phyloP scores from a whole-genome alignment of 2,113 vertebrate species.

The Oryzias woworae region DNA sequence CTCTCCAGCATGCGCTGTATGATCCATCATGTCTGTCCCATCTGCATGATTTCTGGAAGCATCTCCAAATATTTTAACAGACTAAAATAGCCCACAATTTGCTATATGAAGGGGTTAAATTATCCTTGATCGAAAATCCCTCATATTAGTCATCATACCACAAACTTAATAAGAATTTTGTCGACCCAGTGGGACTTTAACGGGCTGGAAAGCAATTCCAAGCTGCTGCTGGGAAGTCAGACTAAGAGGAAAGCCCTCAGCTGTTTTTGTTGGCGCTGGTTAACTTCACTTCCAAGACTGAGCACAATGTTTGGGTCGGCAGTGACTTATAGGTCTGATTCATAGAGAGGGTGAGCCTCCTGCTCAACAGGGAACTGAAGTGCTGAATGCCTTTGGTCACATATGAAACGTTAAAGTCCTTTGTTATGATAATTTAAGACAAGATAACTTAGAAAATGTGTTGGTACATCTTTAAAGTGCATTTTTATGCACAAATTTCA shows the following conservation, averaged over 20 bases:
- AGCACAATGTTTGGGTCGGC: slow-evolving; percentile 49
- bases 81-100: slow-evolving; percentile 37
- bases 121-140: slow-evolving; percentile 43
- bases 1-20: slow-evolving; percentile 13
- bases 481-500: too few species aligned
- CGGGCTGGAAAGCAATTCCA: slow-evolving; percentile 55
- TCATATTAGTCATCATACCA: slow-evolving; percentile 35
- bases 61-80: slow-evolving; percentile 37
- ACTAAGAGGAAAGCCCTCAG: slow-evolving; percentile 44
- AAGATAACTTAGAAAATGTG: too few species aligned
- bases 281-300: slow-evolving; percentile 31
- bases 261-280: slow-evolving; percentile 61
- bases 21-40: slow-evolving; percentile 39
- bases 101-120: slow-evolving; percentile 48
- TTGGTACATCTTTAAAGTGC: too few species aligned
- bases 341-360: slow-evolving; percentile 42
- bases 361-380: slow-evolving; percentile 32
- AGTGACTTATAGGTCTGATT: slow-evolving; percentile 43
- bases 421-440: too few species aligned
- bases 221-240: slow-evolving; percentile 44
- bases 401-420: slow-evolving; percentile 33
- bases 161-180: slow-evolving; percentile 36
- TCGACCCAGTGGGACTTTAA: slow-evolving; percentile 30
- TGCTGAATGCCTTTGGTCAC: slow-evolving; percentile 16
- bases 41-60: slow-evolving; percentile 5